Evolutionary conservation across 2,797 vertebrate species (phyloP).

Genomic region (Pelodytes ibericus): DNA sequence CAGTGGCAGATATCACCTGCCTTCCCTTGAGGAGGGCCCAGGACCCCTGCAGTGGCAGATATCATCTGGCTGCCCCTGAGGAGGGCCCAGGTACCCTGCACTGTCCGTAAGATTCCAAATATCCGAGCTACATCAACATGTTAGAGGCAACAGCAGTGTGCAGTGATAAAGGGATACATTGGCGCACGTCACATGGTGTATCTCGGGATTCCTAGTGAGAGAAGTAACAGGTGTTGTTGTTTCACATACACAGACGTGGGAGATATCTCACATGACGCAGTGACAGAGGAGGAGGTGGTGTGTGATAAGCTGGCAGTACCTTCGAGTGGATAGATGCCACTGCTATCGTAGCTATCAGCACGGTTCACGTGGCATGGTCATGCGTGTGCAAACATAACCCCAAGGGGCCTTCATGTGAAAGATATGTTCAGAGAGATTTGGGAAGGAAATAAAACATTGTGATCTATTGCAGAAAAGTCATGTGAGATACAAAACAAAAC

Average conservation of each 20-base stretch:
- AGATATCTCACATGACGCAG: slow-evolving; percentile 19
- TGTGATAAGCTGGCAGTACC: background rate
- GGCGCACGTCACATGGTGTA: slow-evolving; percentile 9
- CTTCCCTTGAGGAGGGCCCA: too few relatives aligned
- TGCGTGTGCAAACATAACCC: slow-evolving; percentile 9
- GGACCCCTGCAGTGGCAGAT: too few relatives aligned
- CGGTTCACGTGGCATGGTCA: slow-evolving; percentile 5
- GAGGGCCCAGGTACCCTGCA: too few relatives aligned
- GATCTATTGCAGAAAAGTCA: background rate
- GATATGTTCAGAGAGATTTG: slow-evolving; percentile 18
- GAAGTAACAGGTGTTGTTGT: slow-evolving; percentile 36
- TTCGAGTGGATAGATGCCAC: slow-evolving; percentile 10
- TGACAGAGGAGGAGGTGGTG: slow-evolving; percentile 28
- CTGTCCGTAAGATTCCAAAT: too few relatives aligned
- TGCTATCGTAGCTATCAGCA: slow-evolving; percentile 12
- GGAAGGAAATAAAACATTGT: background rate
- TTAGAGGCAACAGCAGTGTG: too few relatives aligned
- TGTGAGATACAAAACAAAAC: too few relatives aligned
- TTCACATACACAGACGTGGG: slow-evolving; percentile 27
- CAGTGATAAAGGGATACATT: slow-evolving; percentile 7
- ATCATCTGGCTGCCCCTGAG: too few relatives aligned
- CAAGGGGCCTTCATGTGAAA: slow-evolving; percentile 20
- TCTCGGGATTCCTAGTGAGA: slow-evolving; percentile 1
- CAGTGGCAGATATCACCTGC: too few relatives aligned
- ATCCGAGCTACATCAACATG: too few relatives aligned